phyloP scores from a whole-genome alignment of 2,113 vertebrate species.

The Numida meleagris region DNA sequence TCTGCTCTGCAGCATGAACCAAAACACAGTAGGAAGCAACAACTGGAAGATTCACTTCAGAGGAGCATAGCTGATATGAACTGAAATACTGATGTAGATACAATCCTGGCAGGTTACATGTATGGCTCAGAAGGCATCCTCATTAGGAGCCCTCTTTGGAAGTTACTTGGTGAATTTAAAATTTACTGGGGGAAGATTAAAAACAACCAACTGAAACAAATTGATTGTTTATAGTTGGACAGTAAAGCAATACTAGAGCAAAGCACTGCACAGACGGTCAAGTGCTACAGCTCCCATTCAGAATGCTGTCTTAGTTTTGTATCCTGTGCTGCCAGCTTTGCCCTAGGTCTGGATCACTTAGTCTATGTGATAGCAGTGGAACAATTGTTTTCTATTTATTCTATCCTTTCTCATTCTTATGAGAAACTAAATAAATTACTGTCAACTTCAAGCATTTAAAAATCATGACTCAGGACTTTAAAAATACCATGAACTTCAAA shows the following conservation, averaged over 20 bases:
- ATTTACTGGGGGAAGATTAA: not conserved
- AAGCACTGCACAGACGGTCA: not conserved
- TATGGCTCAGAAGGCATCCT: not conserved
- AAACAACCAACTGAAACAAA: not conserved
- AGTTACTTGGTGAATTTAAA: not conserved
- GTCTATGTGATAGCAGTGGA: not conserved
- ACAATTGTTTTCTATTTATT: not conserved
- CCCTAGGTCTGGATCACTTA: not conserved
- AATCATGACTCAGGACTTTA: not conserved
- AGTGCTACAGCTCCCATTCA: not conserved
- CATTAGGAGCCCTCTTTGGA: not conserved
- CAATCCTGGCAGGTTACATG: not conserved
- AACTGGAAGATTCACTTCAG: not conserved
- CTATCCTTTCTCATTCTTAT: not conserved
- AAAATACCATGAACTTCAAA: conserved; percentile 44
- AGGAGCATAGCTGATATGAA: not conserved
- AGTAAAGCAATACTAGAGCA: not conserved
- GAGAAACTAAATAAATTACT: conserved; percentile 20
- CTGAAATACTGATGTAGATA: not conserved
- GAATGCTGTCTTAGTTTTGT: not conserved
- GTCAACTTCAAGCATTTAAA: not conserved
- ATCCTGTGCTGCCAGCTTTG: not conserved
- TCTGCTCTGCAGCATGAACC: not conserved
- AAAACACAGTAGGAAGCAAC: not conserved
- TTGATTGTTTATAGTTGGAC: not conserved